Conservation (phyloP, 2,113 vertebrate species). For the Cairina moschata region DNA sequence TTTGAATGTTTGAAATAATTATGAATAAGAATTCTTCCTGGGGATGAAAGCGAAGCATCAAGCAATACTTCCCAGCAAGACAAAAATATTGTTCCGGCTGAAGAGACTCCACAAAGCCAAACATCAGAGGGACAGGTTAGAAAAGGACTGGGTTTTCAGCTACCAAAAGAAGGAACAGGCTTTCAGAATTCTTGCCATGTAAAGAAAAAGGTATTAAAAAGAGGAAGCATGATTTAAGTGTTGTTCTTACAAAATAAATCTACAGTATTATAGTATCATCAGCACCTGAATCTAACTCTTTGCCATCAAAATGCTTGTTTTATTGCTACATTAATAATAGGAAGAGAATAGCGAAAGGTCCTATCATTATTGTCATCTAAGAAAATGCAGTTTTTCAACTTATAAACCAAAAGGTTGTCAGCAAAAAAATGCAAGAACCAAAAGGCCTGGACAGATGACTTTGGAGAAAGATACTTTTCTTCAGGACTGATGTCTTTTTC, state of each 20-base stretch:
- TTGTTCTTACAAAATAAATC: background rate
- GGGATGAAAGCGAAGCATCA: background rate
- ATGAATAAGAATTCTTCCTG: background rate
- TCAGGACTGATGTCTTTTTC: background rate
- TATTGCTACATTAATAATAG: background rate
- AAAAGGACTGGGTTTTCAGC: background rate
- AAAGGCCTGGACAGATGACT: background rate
- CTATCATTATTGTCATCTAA: background rate
- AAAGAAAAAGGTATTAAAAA: background rate
- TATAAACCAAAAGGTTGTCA: background rate
- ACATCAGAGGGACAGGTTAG: background rate
- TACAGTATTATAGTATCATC: background rate
- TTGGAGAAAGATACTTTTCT: background rate
- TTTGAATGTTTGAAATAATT: background rate
- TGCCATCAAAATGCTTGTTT: background rate
- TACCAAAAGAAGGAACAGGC: background rate
- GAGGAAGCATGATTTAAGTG: background rate
- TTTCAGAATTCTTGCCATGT: background rate
- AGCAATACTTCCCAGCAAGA: background rate
- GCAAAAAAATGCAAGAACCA: background rate
- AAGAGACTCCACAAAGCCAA: background rate
- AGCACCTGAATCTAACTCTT: background rate
- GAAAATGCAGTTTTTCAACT: background rate
- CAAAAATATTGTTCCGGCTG: background rate
- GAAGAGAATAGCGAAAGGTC: background rate